Base-by-base conservation (phyloP, 2,888 invertebrate species). In the Ischnus inquisitorius region DNA sequence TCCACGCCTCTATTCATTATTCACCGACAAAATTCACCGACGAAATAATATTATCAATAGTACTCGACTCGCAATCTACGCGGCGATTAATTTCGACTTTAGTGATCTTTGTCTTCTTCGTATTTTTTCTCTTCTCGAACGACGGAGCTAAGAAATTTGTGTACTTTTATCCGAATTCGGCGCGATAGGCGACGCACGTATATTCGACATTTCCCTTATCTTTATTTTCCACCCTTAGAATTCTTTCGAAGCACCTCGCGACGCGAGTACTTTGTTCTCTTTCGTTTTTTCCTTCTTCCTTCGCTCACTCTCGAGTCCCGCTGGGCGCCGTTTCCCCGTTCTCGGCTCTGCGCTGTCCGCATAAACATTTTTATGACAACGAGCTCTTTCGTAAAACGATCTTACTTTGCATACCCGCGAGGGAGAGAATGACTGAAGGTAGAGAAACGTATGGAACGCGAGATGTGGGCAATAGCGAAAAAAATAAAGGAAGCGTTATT, bases 281-380 rank as follows among this genome's bases (percentile, higher is more conserved):
- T 54, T 62, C 34, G 76, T 67, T 72, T 28, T 22, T 71, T 65
- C 57, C 57, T 62, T 28, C 43, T 39, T 19, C 34, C 68, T 10
- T 16, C 39, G 16, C 57, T 60, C 69, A 34, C 71, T 57, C 78
- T 60, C 34, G 57, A 71, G 67, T 12, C 64, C 71, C 83, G 67
- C 39, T 34, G 79, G 79, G 79, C 79, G 65, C 62, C 62, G 67
- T 83, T 85, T 67, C 46, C 72, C 41, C n/a, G 3, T 67, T 78
- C 71, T 69, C 86, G 82, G 75, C 87, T n/a, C 34, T 88, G 89
- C 87, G 89, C 85, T 71, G 80, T 85, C 86, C 87, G 75, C 88
- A 88, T 89, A 91, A 91, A 91, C 88, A 89, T 89, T 90, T 90
- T 91, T 91, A 91, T 89, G 87, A 87, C 89, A 75, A 80, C 71